Conservation (phyloP, 2,113 vertebrate genomes). For the Syngnathus floridae region DNA sequence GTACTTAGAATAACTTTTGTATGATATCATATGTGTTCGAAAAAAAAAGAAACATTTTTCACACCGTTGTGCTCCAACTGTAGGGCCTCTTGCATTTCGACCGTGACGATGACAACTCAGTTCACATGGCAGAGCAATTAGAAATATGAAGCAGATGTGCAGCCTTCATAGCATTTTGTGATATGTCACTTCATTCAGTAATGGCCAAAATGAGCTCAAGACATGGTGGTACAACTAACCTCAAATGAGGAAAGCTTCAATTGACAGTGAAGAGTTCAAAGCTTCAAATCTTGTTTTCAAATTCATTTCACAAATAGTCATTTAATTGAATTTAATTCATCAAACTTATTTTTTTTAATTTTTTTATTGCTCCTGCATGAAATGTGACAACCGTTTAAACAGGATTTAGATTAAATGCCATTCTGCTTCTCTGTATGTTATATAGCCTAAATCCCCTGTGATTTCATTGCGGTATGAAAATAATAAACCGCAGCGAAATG, state of each 20-base stretch:
- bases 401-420: background rate
- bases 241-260: slow-evolving; percentile 8
- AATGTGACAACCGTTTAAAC: slow-evolving; percentile 9
- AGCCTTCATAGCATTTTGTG: background rate
- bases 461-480: slow-evolving; percentile 1
- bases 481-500: slow-evolving; percentile 6
- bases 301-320: background rate
- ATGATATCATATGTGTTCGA: no score
- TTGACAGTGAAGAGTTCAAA: background rate
- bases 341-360: background rate
- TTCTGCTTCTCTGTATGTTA: slow-evolving; percentile 5
- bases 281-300: background rate
- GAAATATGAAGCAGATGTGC: background rate
- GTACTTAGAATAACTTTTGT: no score
- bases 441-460: background rate
- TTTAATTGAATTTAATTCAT: background rate
- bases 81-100: background rate
- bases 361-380: background rate
- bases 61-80: background rate
- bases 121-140: background rate
- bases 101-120: background rate
- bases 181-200: slow-evolving; percentile 5
- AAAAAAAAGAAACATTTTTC: background rate
- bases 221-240: background rate
- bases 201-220: slow-evolving; percentile 16